A percentile compares a stretch with the other conserved stretches of the same genome.
Conservation (phyloP, 2,113 vertebrate species). For the Oryzias curvinotus region DNA sequence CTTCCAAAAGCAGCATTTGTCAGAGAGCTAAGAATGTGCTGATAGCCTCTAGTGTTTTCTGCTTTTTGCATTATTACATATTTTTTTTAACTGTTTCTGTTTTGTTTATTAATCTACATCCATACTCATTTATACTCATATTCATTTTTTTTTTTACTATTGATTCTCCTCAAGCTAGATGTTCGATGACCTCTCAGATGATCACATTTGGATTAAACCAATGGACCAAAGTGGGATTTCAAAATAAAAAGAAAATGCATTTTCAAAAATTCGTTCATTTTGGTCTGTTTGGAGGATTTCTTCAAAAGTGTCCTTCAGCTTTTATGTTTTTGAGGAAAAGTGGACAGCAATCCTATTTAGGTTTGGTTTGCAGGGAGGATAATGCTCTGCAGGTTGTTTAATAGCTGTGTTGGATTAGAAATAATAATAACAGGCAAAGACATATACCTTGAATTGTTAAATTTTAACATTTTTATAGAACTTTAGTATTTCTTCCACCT, state of each 20-base stretch:
- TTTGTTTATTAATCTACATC: constrained; percentile 40
- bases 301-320: constrained; percentile 43
- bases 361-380: too few relatives aligned
- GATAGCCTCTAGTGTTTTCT: constrained; percentile 4
- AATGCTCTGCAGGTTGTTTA: too few relatives aligned
- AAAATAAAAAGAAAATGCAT: constrained; percentile 54
- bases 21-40: too few relatives aligned
- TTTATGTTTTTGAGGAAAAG: background rate
- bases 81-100: constrained; percentile 16
- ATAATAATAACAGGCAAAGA: too few relatives aligned
- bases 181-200: constrained; percentile 62
- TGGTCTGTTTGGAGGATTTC: constrained; percentile 39
- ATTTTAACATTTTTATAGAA: too few relatives aligned
- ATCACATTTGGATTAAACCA: constrained; percentile 61
- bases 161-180: constrained; percentile 54
- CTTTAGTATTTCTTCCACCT: too few relatives aligned
- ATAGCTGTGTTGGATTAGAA: too few relatives aligned
- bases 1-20: background rate
- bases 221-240: constrained; percentile 33
- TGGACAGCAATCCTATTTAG: too few relatives aligned
- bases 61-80: constrained; percentile 28
- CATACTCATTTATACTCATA: too few relatives aligned
- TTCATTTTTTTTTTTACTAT: constrained; percentile 25
- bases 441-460: too few relatives aligned
- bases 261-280: constrained; percentile 57